phyloP scores from a whole-genome alignment of 2,888 invertebrate species.

The Volucella bombylans region DNA sequence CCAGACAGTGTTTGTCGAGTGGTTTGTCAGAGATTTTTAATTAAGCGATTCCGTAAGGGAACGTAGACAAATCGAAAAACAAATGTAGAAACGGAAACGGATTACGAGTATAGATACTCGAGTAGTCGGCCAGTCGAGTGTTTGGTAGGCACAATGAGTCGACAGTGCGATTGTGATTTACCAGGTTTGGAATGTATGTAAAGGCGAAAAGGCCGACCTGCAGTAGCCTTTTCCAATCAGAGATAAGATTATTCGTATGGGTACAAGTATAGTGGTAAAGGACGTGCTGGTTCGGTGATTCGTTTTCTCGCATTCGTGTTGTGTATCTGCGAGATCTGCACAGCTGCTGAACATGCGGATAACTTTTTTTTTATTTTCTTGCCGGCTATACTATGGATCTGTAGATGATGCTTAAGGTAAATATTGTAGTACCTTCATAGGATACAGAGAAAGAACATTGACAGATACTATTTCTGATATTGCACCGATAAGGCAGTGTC shows the following conservation, averaged over 20 bases:
- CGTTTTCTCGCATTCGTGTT: constrained; percentile 58
- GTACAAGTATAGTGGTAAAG: constrained; percentile 12
- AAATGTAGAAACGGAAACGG: constrained; percentile 22
- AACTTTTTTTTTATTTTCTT: constrained; percentile 15
- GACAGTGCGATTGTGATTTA: constrained; percentile 64
- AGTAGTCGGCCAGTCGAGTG: constrained; percentile 1
- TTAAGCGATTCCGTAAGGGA: constrained; percentile 68
- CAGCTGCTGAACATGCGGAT: constrained; percentile 55
- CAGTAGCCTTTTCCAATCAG: constrained; percentile 62
- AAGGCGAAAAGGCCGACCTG: constrained; percentile 37
- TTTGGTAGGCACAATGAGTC: constrained; percentile 21
- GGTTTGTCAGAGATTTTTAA: constrained; percentile 47
- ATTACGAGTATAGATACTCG: neutral
- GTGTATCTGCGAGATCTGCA: constrained; percentile 52
- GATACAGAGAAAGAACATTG: constrained; percentile 50
- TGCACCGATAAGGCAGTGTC: constrained; percentile 71
- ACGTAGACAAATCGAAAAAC: constrained; percentile 40
- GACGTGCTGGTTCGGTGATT: constrained; percentile 50
- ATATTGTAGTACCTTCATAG: too few relatives aligned
- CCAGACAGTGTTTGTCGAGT: constrained; percentile 21
- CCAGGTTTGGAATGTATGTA: constrained; percentile 39
- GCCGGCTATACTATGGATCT: neutral
- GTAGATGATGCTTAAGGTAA: neutral
- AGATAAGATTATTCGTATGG: constrained; percentile 41
- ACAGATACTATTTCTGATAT: constrained; percentile 73